These are phyloP conservation scores for Ahaetulla prasina DNA, from an alignment of 2,113 vertebrate species.

Conservation along the genomic window DNA sequence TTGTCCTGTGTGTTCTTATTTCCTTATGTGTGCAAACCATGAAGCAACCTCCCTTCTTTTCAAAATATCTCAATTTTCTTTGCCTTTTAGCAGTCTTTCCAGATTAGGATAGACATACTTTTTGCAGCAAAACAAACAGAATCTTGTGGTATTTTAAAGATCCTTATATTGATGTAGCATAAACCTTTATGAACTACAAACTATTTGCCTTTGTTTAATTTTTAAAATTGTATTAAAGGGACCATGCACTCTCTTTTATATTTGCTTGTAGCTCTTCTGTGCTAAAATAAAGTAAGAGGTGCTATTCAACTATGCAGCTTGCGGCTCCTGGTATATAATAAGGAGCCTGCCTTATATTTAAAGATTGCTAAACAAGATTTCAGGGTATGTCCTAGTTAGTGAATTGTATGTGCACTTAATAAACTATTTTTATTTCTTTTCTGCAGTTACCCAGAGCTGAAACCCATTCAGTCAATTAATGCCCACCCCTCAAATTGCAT, in stretches of 20 bases:
- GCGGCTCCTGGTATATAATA: background rate
- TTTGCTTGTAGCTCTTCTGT: background rate
- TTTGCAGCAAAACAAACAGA: background rate
- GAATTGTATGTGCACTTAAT: background rate
- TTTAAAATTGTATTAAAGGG: background rate
- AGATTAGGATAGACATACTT: background rate
- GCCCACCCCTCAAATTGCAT: conserved; percentile 99
- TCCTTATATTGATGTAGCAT: background rate
- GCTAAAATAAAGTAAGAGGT: background rate
- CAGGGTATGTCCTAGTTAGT: background rate
- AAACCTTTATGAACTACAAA: background rate
- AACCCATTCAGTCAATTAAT: conserved; percentile 97
- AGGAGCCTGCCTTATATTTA: background rate
- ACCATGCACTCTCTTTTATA: background rate
- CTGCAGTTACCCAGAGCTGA: conserved; percentile 91
- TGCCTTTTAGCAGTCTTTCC: background rate
- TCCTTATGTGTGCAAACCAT: background rate
- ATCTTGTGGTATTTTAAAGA: background rate
- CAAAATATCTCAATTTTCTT: background rate
- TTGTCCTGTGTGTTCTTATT: background rate
- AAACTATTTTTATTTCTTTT: conserved; percentile 19
- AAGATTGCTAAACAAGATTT: background rate
- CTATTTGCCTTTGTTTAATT: background rate
- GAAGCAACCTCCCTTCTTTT: background rate
- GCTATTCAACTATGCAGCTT: background rate